These are phyloP conservation scores for Erethizon dorsatum DNA, from an alignment of 2,797 vertebrate genomes.

Conservation along the genomic window DNA sequence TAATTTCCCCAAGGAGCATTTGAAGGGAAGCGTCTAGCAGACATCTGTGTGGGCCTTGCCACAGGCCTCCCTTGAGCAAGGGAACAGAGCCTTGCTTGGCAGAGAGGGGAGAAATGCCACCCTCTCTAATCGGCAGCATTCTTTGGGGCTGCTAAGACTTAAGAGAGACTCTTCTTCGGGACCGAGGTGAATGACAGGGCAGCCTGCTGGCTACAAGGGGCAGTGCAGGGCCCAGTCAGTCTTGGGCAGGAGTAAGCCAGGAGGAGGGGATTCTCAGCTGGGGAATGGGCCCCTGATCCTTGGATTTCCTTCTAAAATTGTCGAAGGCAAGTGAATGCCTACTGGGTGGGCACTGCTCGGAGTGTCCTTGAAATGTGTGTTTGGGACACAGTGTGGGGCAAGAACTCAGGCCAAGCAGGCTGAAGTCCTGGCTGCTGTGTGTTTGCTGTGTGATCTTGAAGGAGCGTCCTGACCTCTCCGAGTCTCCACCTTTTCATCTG, in stretches of 20 bases:
- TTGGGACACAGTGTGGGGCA: background rate
- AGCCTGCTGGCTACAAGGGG: background rate
- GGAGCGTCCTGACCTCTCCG: background rate
- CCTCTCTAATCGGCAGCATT: background rate
- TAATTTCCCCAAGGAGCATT: background rate
- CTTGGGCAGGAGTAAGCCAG: background rate
- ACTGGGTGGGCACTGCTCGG: background rate
- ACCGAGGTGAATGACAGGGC: background rate
- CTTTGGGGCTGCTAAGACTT: background rate
- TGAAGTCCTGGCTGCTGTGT: background rate
- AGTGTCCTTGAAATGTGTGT: background rate
- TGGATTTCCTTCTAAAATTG: slow-evolving; percentile 26
- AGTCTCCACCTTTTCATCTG: background rate
- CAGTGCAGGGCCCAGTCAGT: background rate
- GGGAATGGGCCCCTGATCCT: background rate
- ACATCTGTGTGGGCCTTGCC: background rate
- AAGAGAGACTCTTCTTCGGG: background rate
- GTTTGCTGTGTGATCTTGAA: background rate
- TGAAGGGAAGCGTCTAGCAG: background rate
- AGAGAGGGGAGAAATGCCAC: background rate
- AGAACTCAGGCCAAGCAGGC: background rate
- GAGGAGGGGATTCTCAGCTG: background rate
- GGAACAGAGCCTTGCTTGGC: background rate
- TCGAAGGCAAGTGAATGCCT: background rate
- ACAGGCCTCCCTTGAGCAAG: background rate